These are phyloP conservation scores for Holcopasites calliopsidis DNA, from an alignment of 1,140 invertebrate genomes.

Conservation along the genomic window DNA sequence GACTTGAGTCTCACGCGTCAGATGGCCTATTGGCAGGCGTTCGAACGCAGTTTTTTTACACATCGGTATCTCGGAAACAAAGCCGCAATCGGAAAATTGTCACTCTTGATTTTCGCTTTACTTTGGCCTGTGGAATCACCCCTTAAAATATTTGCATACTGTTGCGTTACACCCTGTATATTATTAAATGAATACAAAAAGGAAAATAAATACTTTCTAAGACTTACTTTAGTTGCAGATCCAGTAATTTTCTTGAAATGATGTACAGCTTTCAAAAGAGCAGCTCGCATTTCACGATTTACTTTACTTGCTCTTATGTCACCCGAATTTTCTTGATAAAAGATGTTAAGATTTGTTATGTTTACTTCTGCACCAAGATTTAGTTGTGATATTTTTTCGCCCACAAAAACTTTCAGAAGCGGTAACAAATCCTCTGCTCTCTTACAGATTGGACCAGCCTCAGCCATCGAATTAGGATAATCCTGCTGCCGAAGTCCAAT, in stretches of 20 bases:
- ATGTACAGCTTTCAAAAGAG: constrained; percentile 81
- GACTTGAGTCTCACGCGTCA: too few relatives aligned
- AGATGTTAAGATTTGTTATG: constrained; percentile 86
- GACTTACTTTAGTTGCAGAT: constrained; percentile 73
- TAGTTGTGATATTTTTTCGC: constrained; percentile 75
- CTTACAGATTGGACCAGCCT: constrained; percentile 89
- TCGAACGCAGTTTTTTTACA: too few relatives aligned
- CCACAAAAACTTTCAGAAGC: constrained; percentile 84
- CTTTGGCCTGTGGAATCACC: too few relatives aligned
- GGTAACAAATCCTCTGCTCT: constrained; percentile 88
- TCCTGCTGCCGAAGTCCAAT: constrained; percentile 82
- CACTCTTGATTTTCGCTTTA: too few relatives aligned
- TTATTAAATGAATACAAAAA: background rate
- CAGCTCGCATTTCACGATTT: constrained; percentile 83
- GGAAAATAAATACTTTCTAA: background rate
- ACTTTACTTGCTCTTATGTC: constrained; percentile 86
- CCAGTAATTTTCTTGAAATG: constrained; percentile 79
- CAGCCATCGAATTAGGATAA: constrained; percentile 83
- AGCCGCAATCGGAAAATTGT: too few relatives aligned
- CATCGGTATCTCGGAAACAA: too few relatives aligned
- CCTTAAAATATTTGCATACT: constrained; percentile 17
- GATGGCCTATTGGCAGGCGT: too few relatives aligned
- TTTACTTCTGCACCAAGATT: constrained; percentile 81
- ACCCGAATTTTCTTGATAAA: constrained; percentile 87
- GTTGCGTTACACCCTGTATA: too few relatives aligned